These are phyloP conservation scores for Ageneiosus marmoratus DNA, from an alignment of 2,113 vertebrate genomes.

Conservation along the genomic window DNA sequence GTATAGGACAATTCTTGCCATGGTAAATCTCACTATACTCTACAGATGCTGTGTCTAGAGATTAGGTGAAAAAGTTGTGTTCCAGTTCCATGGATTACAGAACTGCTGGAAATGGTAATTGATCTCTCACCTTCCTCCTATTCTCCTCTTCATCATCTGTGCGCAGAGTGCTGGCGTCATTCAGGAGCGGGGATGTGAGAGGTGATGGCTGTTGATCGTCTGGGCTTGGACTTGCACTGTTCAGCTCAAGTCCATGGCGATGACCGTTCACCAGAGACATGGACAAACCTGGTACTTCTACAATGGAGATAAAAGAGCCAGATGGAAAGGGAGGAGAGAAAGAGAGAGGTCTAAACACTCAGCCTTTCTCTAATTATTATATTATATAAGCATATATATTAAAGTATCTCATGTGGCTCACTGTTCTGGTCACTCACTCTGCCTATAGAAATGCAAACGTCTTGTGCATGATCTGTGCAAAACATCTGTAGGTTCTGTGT, in stretches of 20 bases:
- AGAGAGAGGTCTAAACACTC: conserved; percentile 26
- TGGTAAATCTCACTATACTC: not conserved
- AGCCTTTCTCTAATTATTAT: not conserved
- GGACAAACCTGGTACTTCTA: conserved; percentile 82
- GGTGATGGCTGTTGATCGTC: conserved; percentile 88
- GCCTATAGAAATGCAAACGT: conserved; percentile 5
- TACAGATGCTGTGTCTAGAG: not conserved
- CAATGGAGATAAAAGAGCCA: conserved; percentile 35
- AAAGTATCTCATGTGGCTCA: not conserved
- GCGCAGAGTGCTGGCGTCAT: conserved; percentile 82
- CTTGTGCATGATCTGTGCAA: not conserved
- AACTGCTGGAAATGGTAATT: not conserved
- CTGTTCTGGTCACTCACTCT: not conserved
- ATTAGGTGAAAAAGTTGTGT: not conserved
- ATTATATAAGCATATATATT: not conserved
- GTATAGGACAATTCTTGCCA: not conserved
- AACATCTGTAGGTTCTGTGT: not conserved
- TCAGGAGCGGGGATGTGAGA: conserved; percentile 89
- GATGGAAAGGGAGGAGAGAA: conserved; percentile 23
- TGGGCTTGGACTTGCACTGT: conserved; percentile 74
- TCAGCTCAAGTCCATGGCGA: conserved; percentile 73
- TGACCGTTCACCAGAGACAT: conserved; percentile 81
- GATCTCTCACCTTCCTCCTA: conserved; percentile 85
- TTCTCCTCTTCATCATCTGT: conserved; percentile 92
- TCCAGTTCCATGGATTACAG: not conserved